Conservation (phyloP, 2,113 vertebrate genomes). For the Neopipo cinnamomea region DNA sequence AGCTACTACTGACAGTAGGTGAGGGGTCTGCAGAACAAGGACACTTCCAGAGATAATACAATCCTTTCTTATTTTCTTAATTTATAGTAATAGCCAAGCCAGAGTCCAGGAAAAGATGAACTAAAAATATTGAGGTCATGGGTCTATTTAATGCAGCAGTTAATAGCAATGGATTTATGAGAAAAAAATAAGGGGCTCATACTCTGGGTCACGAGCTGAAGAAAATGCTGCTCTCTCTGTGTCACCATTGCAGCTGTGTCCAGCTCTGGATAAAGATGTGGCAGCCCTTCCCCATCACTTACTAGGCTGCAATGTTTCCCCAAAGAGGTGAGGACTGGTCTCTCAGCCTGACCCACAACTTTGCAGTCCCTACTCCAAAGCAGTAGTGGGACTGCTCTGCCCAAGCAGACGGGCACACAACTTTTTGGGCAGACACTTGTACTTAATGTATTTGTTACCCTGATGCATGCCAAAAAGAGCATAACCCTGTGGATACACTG, state of each 20-base stretch:
- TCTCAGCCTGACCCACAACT: not conserved
- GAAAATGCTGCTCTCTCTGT: not conserved
- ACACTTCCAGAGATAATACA: slow-evolving; percentile 13
- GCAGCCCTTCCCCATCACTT: not conserved
- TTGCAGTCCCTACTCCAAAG: not conserved
- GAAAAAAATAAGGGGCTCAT: slow-evolving; percentile 33
- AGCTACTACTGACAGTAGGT: not conserved
- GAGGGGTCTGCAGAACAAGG: slow-evolving; percentile 33
- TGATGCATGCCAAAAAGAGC: not conserved
- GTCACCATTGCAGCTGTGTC: not conserved
- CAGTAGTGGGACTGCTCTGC: not conserved
- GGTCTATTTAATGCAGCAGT: slow-evolving; percentile 48
- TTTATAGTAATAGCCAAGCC: slow-evolving; percentile 50
- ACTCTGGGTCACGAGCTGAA: slow-evolving; percentile 30
- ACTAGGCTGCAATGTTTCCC: not conserved
- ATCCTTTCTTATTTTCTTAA: slow-evolving; percentile 54
- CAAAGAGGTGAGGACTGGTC: not conserved
- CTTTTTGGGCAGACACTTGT: slow-evolving; percentile 40
- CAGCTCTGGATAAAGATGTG: not conserved
- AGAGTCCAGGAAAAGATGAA: slow-evolving; percentile 43
- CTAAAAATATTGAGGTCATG: slow-evolving; percentile 62
- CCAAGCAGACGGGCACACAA: not conserved
- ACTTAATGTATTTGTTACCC: slow-evolving; percentile 56
- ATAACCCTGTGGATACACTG: not conserved
- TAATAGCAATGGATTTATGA: slow-evolving; percentile 46